Evolutionary conservation across 2,113 vertebrate genomes (phyloP).

Genomic region (Neogobius melanostomus): DNA sequence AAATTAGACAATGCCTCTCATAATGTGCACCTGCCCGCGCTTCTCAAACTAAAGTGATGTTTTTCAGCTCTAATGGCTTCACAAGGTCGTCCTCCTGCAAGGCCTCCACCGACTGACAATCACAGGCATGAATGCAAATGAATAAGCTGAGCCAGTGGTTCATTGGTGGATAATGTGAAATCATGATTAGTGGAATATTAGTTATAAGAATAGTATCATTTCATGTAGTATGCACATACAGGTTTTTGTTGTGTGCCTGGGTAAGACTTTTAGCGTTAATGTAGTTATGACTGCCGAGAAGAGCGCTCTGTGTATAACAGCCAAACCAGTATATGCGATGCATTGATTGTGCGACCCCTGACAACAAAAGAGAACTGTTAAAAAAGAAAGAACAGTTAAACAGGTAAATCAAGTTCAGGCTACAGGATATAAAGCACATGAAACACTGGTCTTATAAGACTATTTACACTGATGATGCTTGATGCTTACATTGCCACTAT

Average conservation of each 20-base stretch:
- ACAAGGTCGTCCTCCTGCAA: constrained; percentile 36
- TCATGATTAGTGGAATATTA: not conserved
- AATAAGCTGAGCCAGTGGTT: constrained; percentile 18
- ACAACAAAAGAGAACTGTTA: no score
- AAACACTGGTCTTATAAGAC: not conserved
- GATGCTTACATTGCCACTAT: not conserved
- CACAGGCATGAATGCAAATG: constrained; percentile 38
- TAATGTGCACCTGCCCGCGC: constrained; percentile 28
- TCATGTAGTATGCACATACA: no score
- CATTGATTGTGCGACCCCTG: no score
- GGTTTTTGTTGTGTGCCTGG: no score
- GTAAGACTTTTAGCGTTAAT: no score
- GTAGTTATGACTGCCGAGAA: no score
- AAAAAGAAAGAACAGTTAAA: no score
- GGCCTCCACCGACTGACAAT: constrained; percentile 42
- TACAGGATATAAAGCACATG: not conserved
- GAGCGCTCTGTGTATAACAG: no score
- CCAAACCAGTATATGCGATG: no score
- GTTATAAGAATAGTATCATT: no score
- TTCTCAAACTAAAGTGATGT: constrained; percentile 34
- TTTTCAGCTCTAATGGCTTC: constrained; percentile 35
- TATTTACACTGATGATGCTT: not conserved
- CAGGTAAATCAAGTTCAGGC: no score
- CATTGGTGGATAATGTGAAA: not conserved
- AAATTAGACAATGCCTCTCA: constrained; percentile 28